phyloP scores from a whole-genome alignment of 2,797 vertebrate genomes.

The Dicrostonyx torquatus region DNA sequence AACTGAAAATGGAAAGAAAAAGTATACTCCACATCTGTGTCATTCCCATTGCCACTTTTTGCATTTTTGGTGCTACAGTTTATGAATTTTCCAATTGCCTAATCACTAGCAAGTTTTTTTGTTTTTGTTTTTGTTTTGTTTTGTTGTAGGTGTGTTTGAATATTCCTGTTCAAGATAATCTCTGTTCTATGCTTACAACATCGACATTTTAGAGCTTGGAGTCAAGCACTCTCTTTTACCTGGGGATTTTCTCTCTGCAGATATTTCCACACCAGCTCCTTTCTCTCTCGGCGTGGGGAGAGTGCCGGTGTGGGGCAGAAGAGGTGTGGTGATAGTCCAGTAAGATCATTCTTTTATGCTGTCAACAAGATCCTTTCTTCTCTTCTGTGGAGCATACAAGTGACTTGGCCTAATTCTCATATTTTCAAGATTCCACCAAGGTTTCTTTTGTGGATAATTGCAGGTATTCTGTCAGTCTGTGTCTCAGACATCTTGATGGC shows the following conservation, averaged over 20 bases:
- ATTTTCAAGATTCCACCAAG: not conserved
- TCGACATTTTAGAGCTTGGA: not conserved
- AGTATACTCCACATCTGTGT: not conserved
- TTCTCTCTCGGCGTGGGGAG: not conserved
- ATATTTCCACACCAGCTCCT: not conserved
- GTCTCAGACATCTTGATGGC: not conserved
- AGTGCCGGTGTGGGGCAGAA: accelerated
- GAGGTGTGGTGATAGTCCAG: not conserved
- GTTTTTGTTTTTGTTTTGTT: not conserved
- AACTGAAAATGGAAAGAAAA: not conserved
- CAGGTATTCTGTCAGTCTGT: not conserved
- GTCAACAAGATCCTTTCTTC: not conserved
- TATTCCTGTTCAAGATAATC: not conserved
- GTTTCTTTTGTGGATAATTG: not conserved
- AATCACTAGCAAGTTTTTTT: not conserved
- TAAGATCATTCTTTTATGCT: not conserved
- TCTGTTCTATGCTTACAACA: not conserved
- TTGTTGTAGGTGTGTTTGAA: not conserved
- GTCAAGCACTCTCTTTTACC: not conserved
- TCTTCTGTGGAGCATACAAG: not conserved
- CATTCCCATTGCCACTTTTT: not conserved
- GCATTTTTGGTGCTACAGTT: not conserved
- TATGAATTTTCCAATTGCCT: not conserved
- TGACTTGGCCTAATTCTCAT: not conserved
- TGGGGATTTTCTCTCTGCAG: not conserved